Evolutionary conservation across 1,140 invertebrate genomes (phyloP), one percentile per base, ranked within the genome.

Genomic region (Camponotus pennsylvanicus): DNA sequence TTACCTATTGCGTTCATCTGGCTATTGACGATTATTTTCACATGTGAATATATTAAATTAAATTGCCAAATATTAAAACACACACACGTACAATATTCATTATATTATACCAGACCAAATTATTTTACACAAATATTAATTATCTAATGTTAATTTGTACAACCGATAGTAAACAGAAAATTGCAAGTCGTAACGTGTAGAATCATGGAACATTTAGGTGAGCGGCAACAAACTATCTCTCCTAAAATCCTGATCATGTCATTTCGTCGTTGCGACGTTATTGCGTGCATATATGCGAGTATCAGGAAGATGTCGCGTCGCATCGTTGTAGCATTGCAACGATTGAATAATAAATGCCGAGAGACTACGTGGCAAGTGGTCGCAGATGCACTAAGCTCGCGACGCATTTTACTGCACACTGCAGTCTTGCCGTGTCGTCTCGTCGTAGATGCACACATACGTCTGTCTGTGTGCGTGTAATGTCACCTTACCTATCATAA

Each of bases 321-420:
- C 49, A 49, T 84, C 71, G 87, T 13, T 49, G 57, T 59, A 42
- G n/a, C 82, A 77, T 92, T 87, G 89, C 89, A 84, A 88, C 86
- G 77, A 79, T 70, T 94, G 92, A 94, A 94, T 94, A 93, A 93
- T 94, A 92, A 93, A 94, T 93, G 90, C 69, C 71, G 49, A 49
- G 77, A 90, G 85, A 91, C 86, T 1, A 87, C 87, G 0, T 89
- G 90, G 88, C 79, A 88, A 92, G 90, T 91, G 90, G 91, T 92
- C 90, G 88, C 92, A 93, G 91, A 93, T 93, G 92, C 91, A 86
- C 91, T 89, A 92, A 90, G 91, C 92, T 91, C 88, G 88, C 73
- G 91, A 92, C 92, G 88, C 91, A 92, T 88, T 93, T 93, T 93
- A 91, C 92, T 92, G 93, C 93, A 93, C 89, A 93, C 87, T 93